Evolutionary conservation across 2,113 vertebrate species (phyloP).

Genomic region (Nyctibius bracteatus): DNA sequence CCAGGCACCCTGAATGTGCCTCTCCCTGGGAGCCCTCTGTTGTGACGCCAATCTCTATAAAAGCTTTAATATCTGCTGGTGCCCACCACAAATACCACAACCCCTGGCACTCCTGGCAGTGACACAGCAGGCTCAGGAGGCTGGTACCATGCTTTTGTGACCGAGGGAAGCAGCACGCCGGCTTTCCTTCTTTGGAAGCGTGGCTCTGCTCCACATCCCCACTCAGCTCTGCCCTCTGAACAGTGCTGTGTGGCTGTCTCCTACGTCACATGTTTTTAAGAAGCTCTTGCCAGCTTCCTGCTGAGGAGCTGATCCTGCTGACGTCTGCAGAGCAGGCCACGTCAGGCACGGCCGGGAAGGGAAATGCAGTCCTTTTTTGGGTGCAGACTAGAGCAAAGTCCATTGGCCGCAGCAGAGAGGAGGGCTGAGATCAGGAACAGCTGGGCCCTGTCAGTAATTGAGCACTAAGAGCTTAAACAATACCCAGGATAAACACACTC

Average conservation of each 20-base stretch:
- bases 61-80: neutral
- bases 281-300: neutral
- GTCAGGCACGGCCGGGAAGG: slow-evolving; percentile 13
- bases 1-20: accelerated
- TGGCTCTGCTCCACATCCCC: neutral
- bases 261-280: slow-evolving; percentile 52
- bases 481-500: neutral
- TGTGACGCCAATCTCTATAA: neutral
- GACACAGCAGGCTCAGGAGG: accelerated
- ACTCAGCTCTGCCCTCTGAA: neutral
- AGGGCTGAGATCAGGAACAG: neutral
- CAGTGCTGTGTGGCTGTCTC: neutral
- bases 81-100: neutral
- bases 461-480: neutral
- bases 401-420: neutral
- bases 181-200: neutral
- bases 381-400: neutral
- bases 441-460: neutral
- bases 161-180: neutral
- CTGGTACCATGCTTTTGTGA: neutral
- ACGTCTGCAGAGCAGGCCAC: slow-evolving; percentile 39
- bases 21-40: neutral
- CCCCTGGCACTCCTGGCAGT: neutral
- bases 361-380: slow-evolving; percentile 72
- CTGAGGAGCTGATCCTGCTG: slow-evolving; percentile 16